A percentile compares a stretch with the other conserved stretches of the same genome.
Conservation (phyloP, 2,797 vertebrate species). For the Sebastes nivosus region DNA sequence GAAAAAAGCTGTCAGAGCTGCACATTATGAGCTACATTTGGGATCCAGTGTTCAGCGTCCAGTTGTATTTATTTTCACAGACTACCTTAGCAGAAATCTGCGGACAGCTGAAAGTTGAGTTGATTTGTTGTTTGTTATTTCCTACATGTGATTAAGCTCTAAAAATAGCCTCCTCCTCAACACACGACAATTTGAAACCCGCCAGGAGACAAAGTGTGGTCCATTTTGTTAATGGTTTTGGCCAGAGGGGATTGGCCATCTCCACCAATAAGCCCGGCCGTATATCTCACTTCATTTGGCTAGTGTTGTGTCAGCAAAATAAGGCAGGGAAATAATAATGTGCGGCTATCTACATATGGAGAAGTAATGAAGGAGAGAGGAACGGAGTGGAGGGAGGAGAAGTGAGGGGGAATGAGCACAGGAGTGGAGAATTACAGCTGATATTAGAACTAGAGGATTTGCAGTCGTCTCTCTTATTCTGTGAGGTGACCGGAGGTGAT, state of each 20-base stretch:
- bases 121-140: constrained; percentile 52
- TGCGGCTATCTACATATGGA: constrained; percentile 80
- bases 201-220: constrained; percentile 64
- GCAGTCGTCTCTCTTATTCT: constrained; percentile 20
- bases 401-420: constrained; percentile 8
- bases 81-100: constrained; percentile 18
- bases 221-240: constrained; percentile 78
- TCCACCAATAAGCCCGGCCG: constrained; percentile 73
- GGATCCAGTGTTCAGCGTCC: constrained; percentile 1
- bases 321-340: constrained; percentile 77
- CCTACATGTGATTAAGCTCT: constrained; percentile 55
- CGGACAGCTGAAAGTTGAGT: constrained; percentile 19
- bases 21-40: neutral
- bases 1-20: neutral
- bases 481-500: constrained; percentile 36
- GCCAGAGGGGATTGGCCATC: constrained; percentile 80
- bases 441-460: constrained; percentile 51
- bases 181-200: constrained; percentile 29
- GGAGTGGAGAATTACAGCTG: constrained; percentile 49
- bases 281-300: constrained; percentile 87
- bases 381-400: constrained; percentile 29
- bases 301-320: constrained; percentile 79
- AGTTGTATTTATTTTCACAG: constrained; percentile 1
- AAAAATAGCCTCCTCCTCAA: constrained; percentile 44
- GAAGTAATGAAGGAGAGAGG: constrained; percentile 78